These are phyloP conservation scores for Helicoverpa armigera DNA, from an alignment of 1,140 invertebrate genomes.

Conservation along the genomic window DNA sequence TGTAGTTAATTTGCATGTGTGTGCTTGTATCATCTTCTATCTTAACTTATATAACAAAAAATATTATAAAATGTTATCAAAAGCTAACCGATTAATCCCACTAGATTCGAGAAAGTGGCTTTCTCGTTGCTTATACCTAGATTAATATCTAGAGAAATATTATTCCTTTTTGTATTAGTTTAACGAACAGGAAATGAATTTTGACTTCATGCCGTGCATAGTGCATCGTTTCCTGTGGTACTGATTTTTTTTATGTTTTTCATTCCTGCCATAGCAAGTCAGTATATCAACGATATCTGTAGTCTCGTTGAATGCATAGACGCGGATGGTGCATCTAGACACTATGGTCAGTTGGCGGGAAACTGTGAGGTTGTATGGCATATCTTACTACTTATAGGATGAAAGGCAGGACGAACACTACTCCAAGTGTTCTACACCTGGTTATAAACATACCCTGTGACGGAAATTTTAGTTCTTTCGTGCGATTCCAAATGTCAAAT, in stretches of 20 bases:
- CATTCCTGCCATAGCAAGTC: not conserved
- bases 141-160: constrained; percentile 15
- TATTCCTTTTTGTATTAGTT: constrained; percentile 22
- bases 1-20: no score
- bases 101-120: constrained; percentile 34
- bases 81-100: constrained; percentile 13
- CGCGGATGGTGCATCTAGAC: no score
- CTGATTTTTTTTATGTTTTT: not conserved
- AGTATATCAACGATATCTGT: no score
- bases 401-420: no score
- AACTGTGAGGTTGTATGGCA: no score
- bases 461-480: not conserved
- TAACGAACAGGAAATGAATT: constrained; percentile 15
- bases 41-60: not conserved
- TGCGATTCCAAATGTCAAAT: no score
- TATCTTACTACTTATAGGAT: no score
- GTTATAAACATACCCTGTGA: no score
- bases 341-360: no score
- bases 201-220: not conserved
- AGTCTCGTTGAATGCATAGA: no score
- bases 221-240: not conserved
- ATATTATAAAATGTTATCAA: constrained; percentile 1
- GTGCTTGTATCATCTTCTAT: not conserved
- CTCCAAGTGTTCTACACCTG: no score
- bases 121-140: constrained; percentile 6